Evolutionary conservation across 2,888 invertebrate genomes (phyloP).

Genomic region (Netelia virgata): DNA sequence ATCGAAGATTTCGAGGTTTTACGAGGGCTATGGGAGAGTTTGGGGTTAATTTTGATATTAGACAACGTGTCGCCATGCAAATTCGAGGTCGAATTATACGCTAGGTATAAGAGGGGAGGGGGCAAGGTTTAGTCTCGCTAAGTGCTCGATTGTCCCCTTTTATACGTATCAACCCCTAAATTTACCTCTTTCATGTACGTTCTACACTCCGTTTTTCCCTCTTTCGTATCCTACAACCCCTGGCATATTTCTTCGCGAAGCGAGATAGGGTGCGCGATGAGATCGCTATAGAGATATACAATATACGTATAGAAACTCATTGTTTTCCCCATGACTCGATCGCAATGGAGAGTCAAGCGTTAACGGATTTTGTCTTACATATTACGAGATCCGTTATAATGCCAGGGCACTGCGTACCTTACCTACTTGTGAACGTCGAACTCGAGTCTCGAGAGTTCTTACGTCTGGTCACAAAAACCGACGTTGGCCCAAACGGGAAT

Average conservation of each 20-base stretch:
- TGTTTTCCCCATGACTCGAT: conserved; percentile 79
- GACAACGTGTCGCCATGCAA: not conserved
- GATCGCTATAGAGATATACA: conserved; percentile 51
- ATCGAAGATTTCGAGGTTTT: not conserved
- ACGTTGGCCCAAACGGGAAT: not conserved
- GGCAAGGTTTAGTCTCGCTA: conserved; percentile 59
- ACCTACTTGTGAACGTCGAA: conserved; percentile 72
- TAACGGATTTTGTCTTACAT: conserved; percentile 83
- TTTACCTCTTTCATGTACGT: conserved; percentile 35
- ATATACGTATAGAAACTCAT: conserved; percentile 69
- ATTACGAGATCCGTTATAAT: conserved; percentile 79
- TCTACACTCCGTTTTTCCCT: conserved; percentile 29
- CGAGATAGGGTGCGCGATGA: conserved; percentile 54
- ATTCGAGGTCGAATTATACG: conserved; percentile 55
- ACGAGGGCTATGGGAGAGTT: not conserved
- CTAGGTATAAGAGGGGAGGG: conserved; percentile 44
- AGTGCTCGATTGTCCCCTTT: conserved; percentile 76
- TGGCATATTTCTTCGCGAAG: conserved; percentile 50
- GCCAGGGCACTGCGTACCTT: not conserved
- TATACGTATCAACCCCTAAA: conserved; percentile 35
- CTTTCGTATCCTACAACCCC: conserved; percentile 70
- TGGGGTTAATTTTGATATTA: not conserved
- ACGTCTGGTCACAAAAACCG: conserved; percentile 51
- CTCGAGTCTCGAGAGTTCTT: conserved; percentile 71
- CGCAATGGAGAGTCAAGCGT: conserved; percentile 80